Evolutionary conservation across 1,140 invertebrate genomes (phyloP), one percentile per base, ranked within the genome.

Genomic region (Neodiprion lecontei): DNA sequence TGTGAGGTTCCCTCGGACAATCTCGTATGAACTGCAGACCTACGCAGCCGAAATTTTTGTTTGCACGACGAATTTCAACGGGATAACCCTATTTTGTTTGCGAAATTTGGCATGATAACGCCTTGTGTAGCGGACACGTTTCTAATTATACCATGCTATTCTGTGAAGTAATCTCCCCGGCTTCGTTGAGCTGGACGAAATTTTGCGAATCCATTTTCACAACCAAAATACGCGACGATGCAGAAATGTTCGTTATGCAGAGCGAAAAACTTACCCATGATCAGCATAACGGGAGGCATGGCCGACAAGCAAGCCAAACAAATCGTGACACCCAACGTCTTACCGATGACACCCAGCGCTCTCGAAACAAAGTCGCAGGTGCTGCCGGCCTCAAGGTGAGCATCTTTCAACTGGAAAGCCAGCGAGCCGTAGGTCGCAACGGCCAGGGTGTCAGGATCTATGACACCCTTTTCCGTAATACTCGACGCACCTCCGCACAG

Each of bases 341-440:
- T 93, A 81, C 93, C 93, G 81, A 95, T 91, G 74, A 96, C 94
- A 75, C 90, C 90, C 67, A 94, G 87, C 0, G 93, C 94, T 76
- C 93, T 91, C 81, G 91, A 93, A 0, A 95, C 90, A 81, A 95
- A 96, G 83, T 95, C 94, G 72, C 93, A 94, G 0, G 92, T 92
- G 48, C 92, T 91, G 1, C 91, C 92, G 0, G 95, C 93, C 79
- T 96, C 95, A 83, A 93, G 91, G 79, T 95, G 94, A 67, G 95
- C 95, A 81, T 96, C 95, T 79, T 94, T 94, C 48, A 96, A 89
- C 83, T 95, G 94, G 83, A 95, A 94, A 4, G 94, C 92, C 48
- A 96, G 91, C 9, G 94, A 95, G 40, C 94, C 94, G 80, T 95
- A 95, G 0, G 92, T 93, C 1, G 92, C 91, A 1, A 92, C 88